phyloP scores from a whole-genome alignment of 2,113 vertebrate species.

The Pseudonaja textilis region DNA sequence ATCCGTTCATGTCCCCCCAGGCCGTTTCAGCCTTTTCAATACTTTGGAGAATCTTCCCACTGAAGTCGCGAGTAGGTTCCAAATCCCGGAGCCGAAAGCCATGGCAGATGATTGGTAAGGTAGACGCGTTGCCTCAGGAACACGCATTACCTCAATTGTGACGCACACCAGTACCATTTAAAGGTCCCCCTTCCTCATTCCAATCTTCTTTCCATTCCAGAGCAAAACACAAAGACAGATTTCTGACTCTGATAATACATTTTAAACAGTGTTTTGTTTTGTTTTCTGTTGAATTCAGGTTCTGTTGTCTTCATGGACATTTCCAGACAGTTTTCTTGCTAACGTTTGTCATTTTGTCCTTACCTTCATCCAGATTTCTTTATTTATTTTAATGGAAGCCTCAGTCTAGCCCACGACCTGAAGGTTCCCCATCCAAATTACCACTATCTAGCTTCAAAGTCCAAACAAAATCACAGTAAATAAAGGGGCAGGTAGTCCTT shows the following conservation, averaged over 20 bases:
- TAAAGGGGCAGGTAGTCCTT: too few relatives aligned
- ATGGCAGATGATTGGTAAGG: not conserved
- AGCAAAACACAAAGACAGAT: not conserved
- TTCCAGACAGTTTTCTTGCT: not conserved
- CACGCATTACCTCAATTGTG: not conserved
- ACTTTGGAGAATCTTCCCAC: not conserved
- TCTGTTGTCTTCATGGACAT: not conserved
- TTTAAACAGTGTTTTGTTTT: not conserved
- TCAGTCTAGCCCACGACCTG: too few relatives aligned
- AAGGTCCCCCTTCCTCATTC: not conserved
- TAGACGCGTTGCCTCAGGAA: not conserved
- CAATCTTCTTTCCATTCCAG: not conserved
- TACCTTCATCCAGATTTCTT: not conserved
- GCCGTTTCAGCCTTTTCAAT: not conserved
- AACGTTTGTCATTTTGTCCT: not conserved
- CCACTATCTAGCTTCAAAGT: too few relatives aligned
- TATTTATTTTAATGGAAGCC: too few relatives aligned
- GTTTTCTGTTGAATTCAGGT: not conserved
- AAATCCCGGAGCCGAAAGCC: not conserved
- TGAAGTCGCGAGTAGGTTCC: not conserved
- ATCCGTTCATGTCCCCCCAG: not conserved
- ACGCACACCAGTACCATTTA: not conserved
- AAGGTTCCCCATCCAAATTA: too few relatives aligned
- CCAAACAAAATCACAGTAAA: too few relatives aligned
- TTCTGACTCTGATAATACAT: not conserved